These are phyloP conservation scores for Sesamia nonagrioides DNA, from an alignment of 1,140 invertebrate genomes.

Conservation along the genomic window DNA sequence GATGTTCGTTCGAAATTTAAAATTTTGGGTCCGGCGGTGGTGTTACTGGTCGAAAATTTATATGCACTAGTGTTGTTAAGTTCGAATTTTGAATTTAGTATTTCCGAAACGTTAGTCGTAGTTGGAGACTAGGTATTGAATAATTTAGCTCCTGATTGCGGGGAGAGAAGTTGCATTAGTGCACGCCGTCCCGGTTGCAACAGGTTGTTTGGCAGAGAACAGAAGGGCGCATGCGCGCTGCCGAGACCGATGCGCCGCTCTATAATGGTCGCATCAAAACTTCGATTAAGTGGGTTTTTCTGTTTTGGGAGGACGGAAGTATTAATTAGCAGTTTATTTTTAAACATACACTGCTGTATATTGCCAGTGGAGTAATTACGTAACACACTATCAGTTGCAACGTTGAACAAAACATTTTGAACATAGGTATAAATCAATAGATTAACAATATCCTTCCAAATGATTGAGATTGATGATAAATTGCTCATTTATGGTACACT, in stretches of 20 bases:
- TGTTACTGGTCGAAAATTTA: constrained; percentile 1
- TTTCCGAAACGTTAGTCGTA: constrained; percentile 32
- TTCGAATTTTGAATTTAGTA: constrained; percentile 22
- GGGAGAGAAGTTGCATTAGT: constrained; percentile 79
- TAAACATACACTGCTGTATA: no score
- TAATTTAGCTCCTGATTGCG: constrained; percentile 73
- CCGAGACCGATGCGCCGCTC: constrained; percentile 68
- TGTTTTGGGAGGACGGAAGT: neutral
- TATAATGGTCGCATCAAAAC: constrained; percentile 69
- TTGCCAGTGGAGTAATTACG: no score
- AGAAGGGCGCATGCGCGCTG: constrained; percentile 71
- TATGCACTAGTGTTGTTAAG: constrained; percentile 5
- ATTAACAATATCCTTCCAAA: no score
- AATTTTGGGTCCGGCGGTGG: constrained; percentile 22
- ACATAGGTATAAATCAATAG: no score
- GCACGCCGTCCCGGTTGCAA: constrained; percentile 83
- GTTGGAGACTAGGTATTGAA: constrained; percentile 48
- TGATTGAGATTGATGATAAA: no score
- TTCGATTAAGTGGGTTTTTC: neutral
- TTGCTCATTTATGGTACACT: no score
- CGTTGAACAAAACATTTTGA: no score
- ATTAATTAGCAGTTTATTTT: no score
- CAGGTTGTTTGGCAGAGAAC: constrained; percentile 82
- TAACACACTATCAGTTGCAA: no score
- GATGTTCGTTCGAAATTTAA: constrained; percentile 37